Conservation (phyloP, 2,797 vertebrate species). For the Spinus olivaceus region DNA sequence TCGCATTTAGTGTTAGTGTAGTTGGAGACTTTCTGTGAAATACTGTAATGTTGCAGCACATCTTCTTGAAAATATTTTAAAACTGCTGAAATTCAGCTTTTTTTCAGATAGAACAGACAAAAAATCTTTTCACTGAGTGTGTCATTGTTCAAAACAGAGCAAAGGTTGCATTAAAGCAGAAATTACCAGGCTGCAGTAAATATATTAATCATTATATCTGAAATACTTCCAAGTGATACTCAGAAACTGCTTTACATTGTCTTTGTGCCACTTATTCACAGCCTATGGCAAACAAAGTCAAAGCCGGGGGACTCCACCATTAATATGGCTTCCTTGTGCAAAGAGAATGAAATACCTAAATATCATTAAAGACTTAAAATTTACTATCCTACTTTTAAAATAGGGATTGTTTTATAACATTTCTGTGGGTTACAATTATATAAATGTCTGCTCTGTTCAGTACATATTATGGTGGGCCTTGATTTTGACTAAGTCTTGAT, state of each 20-base stretch:
- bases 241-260: not conserved
- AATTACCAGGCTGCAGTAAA: not conserved
- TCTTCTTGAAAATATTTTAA: not conserved
- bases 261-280: not conserved
- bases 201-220: not conserved
- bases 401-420: not conserved
- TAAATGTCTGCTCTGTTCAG: not conserved
- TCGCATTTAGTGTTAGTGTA: not conserved
- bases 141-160: not conserved
- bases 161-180: not conserved
- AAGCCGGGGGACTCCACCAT: not conserved
- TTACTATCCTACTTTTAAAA: not conserved
- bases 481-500: slow-evolving; percentile 21
- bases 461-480: not conserved
- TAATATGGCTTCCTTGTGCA: not conserved
- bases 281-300: not conserved
- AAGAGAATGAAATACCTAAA: not conserved
- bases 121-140: not conserved
- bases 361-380: not conserved
- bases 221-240: not conserved
- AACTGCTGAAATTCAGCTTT: not conserved
- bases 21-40: not conserved
- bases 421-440: not conserved
- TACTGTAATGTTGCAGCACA: not conserved
- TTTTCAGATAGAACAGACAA: not conserved